Evolutionary conservation across 2,797 vertebrate genomes (phyloP), one percentile per base, ranked within the genome.

Genomic region (Malacoraja senta): DNA sequence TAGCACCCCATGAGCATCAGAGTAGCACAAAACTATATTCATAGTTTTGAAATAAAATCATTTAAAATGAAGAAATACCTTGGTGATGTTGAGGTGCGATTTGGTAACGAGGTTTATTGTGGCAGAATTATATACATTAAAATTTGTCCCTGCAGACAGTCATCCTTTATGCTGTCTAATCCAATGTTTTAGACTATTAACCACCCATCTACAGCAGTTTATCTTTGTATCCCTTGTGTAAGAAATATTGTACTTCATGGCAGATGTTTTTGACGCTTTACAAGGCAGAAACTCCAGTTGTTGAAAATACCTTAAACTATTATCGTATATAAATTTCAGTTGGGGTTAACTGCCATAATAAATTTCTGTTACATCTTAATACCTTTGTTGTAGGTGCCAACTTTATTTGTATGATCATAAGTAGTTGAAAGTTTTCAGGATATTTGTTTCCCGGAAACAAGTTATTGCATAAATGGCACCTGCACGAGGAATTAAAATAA

Each of bases 261-360:
- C 96, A 97, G 97, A 97, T 97, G 96, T 96, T 97, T 97, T 95
- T 96, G 95, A 97, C 96, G 95, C 78, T 94, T 93, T 77, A 80
- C n/a, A 93, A 84, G 81, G 71, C 81, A 68, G 72, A 88, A 93
- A 61, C 58, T 79, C 90, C 72, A 92, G 38, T 38, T 74, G 90
- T 53, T 92, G 68, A 53, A 92, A 92, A 76, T 92, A 76, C 68
- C 72, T 76, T 26, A 76, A 92, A 72, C 44, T 53, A n/a, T 53
- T 53, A 13, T 61, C 24, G 10, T 26, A 7, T 76, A 38, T 26
- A 92, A 92, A 92, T 88, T 74, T 92, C 90, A 76, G n/a, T 92
- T 29, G 90, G 72, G 90, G 90, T 92, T 74, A 92, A 92, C 90
- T 92, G 90, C 90, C 44, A n/a, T 29, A 58, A 74, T 92, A 65